Evolutionary conservation across 2,888 invertebrate species (phyloP).

Genomic region (Drosophila peninsularis): DNA sequence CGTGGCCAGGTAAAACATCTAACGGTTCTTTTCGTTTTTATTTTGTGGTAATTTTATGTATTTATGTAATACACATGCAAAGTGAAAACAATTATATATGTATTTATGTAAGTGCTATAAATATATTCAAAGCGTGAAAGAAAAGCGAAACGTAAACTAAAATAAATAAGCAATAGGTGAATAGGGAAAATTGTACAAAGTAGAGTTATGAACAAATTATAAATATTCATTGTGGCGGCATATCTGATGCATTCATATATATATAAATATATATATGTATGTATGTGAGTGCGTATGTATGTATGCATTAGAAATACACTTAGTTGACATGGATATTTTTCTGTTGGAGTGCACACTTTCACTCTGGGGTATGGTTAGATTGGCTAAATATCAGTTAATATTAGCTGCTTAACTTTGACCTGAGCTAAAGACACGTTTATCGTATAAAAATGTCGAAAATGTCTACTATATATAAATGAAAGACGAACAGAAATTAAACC

Average conservation of each 20-base stretch:
- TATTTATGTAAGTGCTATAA: conserved; percentile 22
- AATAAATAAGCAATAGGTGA: conserved; percentile 43
- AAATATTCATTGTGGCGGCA: conserved; percentile 39
- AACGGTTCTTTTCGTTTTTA: conserved; percentile 2
- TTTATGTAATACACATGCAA: conserved; percentile 14
- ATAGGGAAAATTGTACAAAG: conserved; percentile 30
- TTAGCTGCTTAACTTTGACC: conserved; percentile 45
- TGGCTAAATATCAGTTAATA: conserved; percentile 24
- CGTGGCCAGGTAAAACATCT: conserved; percentile 24
- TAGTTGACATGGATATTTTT: conserved; percentile 32
- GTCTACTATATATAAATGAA: not conserved
- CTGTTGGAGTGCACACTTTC: conserved; percentile 18
- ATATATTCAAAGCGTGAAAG: conserved; percentile 26
- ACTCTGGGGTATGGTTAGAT: conserved; percentile 28
- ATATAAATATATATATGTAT: not conserved
- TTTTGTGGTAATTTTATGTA: conserved; percentile 9
- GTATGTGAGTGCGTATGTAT: not conserved
- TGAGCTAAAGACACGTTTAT: conserved; percentile 47
- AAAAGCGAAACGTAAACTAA: conserved; percentile 36
- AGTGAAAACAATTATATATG: conserved; percentile 23
- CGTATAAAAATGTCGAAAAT: conserved; percentile 26
- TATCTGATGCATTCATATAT: conserved; percentile 16
- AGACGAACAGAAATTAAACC: no score
- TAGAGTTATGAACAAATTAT: conserved; percentile 27
- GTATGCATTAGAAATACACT: conserved; percentile 36